Percentiles rank a stretch among this genome's conserved stretches.
Evolutionary conservation across 2,888 invertebrate genomes (phyloP).

Genomic region (Protophormia terraenovae): DNA sequence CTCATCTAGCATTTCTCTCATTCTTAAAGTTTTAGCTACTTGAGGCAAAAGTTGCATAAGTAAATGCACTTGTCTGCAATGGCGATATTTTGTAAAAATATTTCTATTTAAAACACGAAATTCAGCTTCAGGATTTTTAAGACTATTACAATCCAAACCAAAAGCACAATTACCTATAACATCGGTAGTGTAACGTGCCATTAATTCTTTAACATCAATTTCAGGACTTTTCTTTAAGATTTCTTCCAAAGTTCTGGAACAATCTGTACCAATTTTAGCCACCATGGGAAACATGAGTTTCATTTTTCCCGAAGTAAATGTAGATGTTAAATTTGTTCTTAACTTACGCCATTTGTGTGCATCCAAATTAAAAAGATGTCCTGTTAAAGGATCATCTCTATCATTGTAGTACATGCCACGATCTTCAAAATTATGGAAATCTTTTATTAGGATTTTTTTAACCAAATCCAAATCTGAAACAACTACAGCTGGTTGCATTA

Average conservation of each 20-base stretch:
- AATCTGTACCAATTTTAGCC: slow-evolving; percentile 68
- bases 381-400: slow-evolving; percentile 78
- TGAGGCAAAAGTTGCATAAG: too few species aligned
- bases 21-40: slow-evolving; percentile 69
- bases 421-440: slow-evolving; percentile 78
- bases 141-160: slow-evolving; percentile 80
- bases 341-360: too few species aligned
- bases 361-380: slow-evolving; percentile 75
- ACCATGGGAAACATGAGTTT: slow-evolving; percentile 81
- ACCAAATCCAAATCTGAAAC: slow-evolving; percentile 72
- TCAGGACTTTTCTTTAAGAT: slow-evolving; percentile 64
- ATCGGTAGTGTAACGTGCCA: slow-evolving; percentile 82
- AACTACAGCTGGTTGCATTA: slow-evolving; percentile 71
- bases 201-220: slow-evolving; percentile 68
- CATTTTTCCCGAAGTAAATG: slow-evolving; percentile 82
- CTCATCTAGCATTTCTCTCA: slow-evolving; percentile 70
- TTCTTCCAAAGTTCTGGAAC: slow-evolving; percentile 66
- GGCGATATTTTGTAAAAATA: too few species aligned
- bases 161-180: slow-evolving; percentile 82
- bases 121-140: slow-evolving; percentile 77
- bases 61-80: too few species aligned
- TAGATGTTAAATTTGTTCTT: slow-evolving; percentile 81
- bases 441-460: slow-evolving; percentile 74
- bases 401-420: slow-evolving; percentile 77
- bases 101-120: too few species aligned